Percentiles rank a stretch among this genome's conserved stretches.
These are phyloP conservation scores for Cercopithecus neglectus DNA, from an alignment of 2,797 vertebrate species.

Conservation along the genomic window DNA sequence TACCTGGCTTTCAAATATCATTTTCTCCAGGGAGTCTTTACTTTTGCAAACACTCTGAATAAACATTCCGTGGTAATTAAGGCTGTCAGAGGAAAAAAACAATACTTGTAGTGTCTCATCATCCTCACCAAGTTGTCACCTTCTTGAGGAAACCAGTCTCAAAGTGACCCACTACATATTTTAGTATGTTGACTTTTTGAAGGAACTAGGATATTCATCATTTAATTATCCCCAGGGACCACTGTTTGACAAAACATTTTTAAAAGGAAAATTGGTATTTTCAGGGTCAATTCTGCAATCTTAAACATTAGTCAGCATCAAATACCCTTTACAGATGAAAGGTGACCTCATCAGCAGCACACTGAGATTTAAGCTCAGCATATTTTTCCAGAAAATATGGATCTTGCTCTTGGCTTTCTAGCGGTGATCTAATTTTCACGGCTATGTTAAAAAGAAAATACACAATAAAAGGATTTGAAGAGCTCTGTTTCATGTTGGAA, in stretches of 20 bases:
- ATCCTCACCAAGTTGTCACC: not conserved
- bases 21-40: slow-evolving; percentile 10
- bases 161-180: not conserved
- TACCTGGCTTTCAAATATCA: slow-evolving; percentile 32
- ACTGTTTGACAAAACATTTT: slow-evolving; percentile 30
- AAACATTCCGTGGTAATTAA: not conserved
- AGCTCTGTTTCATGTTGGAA: not conserved
- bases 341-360: slow-evolving; percentile 54
- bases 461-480: slow-evolving; percentile 54
- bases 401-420: not conserved
- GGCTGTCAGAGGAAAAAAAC: not conserved
- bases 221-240: slow-evolving; percentile 34
- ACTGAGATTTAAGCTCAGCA: slow-evolving; percentile 35
- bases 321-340: slow-evolving; percentile 56
- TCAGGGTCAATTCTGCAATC: slow-evolving; percentile 31
- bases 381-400: slow-evolving; percentile 58
- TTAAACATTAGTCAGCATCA: not conserved
- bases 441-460: slow-evolving; percentile 38
- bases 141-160: not conserved
- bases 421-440: slow-evolving; percentile 33
- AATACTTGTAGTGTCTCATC: slow-evolving; percentile 10
- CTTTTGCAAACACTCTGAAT: slow-evolving; percentile 38
- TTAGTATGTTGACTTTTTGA: not conserved
- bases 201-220: slow-evolving; percentile 9
- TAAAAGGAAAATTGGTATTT: slow-evolving; percentile 24